Percentiles rank a stretch among this genome's conserved stretches.
These are phyloP conservation scores for Doryteuthis pealeii DNA, from an alignment of 1,140 invertebrate species.

Conservation along the genomic window DNA sequence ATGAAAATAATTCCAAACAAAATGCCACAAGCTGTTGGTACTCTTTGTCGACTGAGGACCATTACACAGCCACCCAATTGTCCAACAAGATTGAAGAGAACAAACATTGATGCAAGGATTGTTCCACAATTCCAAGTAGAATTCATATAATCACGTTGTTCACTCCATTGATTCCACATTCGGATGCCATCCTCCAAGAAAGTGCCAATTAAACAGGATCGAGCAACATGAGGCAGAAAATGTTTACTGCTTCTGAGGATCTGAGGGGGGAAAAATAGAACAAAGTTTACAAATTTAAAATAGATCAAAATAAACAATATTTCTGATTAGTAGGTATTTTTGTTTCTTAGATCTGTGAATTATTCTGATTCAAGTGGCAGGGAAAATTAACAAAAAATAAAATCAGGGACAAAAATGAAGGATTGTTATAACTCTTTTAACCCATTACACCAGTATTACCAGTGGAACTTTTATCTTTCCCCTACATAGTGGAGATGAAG, in stretches of 20 bases:
- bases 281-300: no score
- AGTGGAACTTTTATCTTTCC: no score
- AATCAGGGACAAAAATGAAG: no score
- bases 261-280: conserved; percentile 64
- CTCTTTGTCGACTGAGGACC: conserved; percentile 89
- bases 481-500: no score
- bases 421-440: no score
- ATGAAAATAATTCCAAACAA: conserved; percentile 95
- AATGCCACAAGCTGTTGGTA: conserved; percentile 90
- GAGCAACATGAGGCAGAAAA: conserved; percentile 90
- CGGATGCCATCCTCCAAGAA: conserved; percentile 98
- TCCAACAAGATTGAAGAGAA: conserved; percentile 89
- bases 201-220: conserved; percentile 97
- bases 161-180: conserved; percentile 99
- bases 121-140: conserved; percentile 97
- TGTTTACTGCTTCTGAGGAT: conserved; percentile 90
- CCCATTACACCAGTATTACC: no score
- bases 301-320: no score
- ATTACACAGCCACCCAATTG: conserved; percentile 94
- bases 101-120: conserved; percentile 89
- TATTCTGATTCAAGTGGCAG: no score
- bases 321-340: no score
- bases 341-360: no score
- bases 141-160: conserved; percentile 90
- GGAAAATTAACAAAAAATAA: no score